Evolutionary conservation across 2,797 vertebrate genomes (phyloP), one percentile per base, ranked within the genome.

Genomic region (Cetoscarus ocellatus): DNA sequence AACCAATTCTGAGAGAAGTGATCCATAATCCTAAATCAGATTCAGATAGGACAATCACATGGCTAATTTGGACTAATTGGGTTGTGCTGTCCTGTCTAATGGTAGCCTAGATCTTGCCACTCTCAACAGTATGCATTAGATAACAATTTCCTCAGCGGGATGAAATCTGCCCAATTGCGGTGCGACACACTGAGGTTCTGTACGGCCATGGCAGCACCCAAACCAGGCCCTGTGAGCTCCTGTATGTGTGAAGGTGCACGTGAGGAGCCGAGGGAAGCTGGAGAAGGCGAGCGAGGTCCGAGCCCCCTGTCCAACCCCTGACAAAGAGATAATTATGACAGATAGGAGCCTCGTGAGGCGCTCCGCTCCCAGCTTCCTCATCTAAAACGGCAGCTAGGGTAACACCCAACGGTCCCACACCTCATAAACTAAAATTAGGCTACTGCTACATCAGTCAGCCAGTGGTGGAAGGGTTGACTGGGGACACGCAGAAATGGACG

Each of bases 371-470:
- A 83, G 79, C 80, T 71, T 84, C 67, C 78, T 83, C 77, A 68
- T 90, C 88, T 87, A 91, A 91, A 89, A 90, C 74, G 79, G 88
- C 89, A 92, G 90, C 88, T 83, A 92, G 90, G 84, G 83, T 88
- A 93, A 86, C 90, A 91, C 88, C 90, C 89, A 92, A 85, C 58
- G 86, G 91, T 91, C 87, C 91, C 91, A 85, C 86, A 87, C 86
- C 93, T 93, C 91, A 92, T 92, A 90, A 90, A 80, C 82, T 90
- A 83, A 92, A 92, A 91, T 89, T 88, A 94, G 88, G 75, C 86
- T 83, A 51, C 60, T 77, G 88, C 83, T 78, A 82, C 88, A 88
- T 85, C 89, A 80, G 67, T 73, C 80, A 90, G 83, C 68, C 79
- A 75, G 80, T 59, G 80, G 86, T 67, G 82, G 73, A 83, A 74